A percentile compares a stretch with the other conserved stretches of the same genome.
Conservation (phyloP, 2,888 invertebrate genomes). For the Zygogramma bicolorata region DNA sequence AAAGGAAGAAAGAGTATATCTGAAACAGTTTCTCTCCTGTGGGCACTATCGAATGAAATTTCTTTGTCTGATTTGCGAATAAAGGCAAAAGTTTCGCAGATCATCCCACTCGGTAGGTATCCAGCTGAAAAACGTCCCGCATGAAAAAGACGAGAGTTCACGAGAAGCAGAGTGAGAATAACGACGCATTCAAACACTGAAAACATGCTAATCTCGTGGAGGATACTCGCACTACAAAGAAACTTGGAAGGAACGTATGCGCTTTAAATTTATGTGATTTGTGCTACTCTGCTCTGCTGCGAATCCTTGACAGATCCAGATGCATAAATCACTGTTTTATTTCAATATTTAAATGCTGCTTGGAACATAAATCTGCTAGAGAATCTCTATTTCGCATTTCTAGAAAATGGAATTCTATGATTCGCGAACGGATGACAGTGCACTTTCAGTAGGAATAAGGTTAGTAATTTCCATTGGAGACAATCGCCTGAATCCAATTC, state of each 20-base stretch:
- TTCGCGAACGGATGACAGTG: neutral
- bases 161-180: neutral
- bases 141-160: neutral
- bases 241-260: constrained; percentile 14
- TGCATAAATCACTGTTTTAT: constrained; percentile 44
- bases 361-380: constrained; percentile 12
- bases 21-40: too few species aligned
- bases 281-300: neutral
- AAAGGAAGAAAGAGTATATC: too few species aligned
- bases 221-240: neutral
- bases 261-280: constrained; percentile 17
- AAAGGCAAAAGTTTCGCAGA: neutral
- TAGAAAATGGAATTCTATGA: neutral
- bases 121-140: neutral
- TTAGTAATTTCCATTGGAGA: neutral
- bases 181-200: neutral
- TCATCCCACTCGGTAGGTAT: neutral
- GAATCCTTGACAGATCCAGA: constrained; percentile 33
- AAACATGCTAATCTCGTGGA: neutral
- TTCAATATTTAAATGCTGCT: constrained; percentile 45
- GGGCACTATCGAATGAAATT: neutral
- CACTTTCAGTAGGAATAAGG: neutral
- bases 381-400: constrained; percentile 11
- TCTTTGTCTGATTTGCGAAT: neutral
- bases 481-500: neutral